Conservation (phyloP, 2,113 vertebrate species). For the Pogona vitticeps region DNA sequence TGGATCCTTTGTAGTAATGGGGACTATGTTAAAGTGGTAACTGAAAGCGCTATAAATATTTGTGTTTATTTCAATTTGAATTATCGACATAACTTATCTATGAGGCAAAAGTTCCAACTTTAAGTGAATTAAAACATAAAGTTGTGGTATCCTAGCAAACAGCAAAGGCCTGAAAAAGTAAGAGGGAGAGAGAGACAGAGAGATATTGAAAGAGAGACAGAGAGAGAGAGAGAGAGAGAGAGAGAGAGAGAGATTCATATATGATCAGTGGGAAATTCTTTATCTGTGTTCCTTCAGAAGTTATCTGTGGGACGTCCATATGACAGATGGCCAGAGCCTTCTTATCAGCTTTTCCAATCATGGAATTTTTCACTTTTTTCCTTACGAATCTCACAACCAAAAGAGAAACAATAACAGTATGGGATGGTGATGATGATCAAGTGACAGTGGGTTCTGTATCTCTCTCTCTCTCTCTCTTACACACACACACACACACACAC, state of each 20-base stretch:
- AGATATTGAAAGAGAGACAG: neutral
- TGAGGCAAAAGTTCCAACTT: neutral
- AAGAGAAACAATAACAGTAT: neutral
- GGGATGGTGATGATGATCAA: neutral
- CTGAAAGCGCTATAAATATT: neutral
- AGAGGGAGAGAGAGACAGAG: neutral
- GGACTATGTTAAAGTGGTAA: slow-evolving; percentile 66
- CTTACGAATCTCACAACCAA: neutral
- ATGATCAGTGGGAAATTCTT: neutral
- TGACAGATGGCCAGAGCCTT: neutral
- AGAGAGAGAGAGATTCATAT: too few relatives aligned
- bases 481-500: too few relatives aligned
- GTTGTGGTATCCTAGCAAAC: neutral
- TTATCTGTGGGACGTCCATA: too few relatives aligned
- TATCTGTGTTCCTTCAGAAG: neutral
- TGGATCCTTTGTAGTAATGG: neutral
- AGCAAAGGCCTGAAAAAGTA: neutral
- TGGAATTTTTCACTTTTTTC: too few relatives aligned
- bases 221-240: too few relatives aligned
- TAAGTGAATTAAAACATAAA: neutral
- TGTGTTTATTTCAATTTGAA: neutral
- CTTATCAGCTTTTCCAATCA: neutral
- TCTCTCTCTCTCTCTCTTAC: neutral
- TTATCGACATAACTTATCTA: neutral
- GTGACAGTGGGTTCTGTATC: neutral